Conservation (phyloP, 2,113 vertebrate species). For the Pan troglodytes region NHGRI_mPanTro3-v2.1_pri NC_072410.2:9856001-9856500, state of each 20-base stretch:
- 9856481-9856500: no score
- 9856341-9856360: fast-evolving
- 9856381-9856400: fast-evolving
- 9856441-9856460: not conserved
- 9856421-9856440: not conserved
- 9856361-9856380: not conserved
- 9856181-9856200: not conserved
- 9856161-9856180: fast-evolving
- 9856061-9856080: fast-evolving
- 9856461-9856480: no score
- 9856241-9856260: not conserved
- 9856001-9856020: not conserved
- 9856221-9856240: not conserved
- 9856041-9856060: not conserved
- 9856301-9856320: no score
- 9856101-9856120: not conserved
- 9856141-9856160: not conserved
- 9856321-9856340: fast-evolving
- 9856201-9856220: no score
- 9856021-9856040: fast-evolving
- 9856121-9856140: fast-evolving
- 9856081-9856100: fast-evolving
- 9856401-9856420: fast-evolving
- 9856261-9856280: fast-evolving
- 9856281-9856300: no score